Conservation (phyloP, 1,140 invertebrate genomes). For the Drosophila tristis region DNA sequence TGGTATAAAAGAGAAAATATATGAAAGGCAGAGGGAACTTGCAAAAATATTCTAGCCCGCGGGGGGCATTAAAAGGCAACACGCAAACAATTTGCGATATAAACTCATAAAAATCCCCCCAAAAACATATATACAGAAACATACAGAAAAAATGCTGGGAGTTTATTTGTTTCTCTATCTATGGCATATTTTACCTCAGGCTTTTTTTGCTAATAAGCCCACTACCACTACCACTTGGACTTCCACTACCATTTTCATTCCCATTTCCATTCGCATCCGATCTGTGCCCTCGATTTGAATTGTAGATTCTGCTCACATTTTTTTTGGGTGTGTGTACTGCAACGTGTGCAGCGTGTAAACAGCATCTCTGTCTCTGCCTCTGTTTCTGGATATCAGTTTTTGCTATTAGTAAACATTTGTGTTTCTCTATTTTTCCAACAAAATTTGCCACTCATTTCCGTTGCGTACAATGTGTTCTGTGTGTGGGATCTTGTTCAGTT, state of each 20-base stretch:
- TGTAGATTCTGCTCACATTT: slow-evolving; percentile 58
- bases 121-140: slow-evolving; percentile 27
- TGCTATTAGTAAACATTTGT: slow-evolving; percentile 72
- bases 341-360: slow-evolving; percentile 68
- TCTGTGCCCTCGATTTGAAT: slow-evolving; percentile 59
- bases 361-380: background rate
- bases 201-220: slow-evolving; percentile 39
- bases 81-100: slow-evolving; percentile 71
- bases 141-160: slow-evolving; percentile 21
- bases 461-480: slow-evolving; percentile 12
- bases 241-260: background rate
- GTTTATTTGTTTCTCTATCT: slow-evolving; percentile 37
- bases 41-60: slow-evolving; percentile 59
- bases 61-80: slow-evolving; percentile 62
- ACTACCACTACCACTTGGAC: background rate
- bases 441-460: slow-evolving; percentile 69
- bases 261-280: slow-evolving; percentile 22
- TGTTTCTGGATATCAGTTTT: slow-evolving; percentile 56
- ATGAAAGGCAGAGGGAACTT: slow-evolving; percentile 21
- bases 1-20: slow-evolving; percentile 22
- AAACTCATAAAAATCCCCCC: slow-evolving; percentile 62
- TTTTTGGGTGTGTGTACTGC: slow-evolving; percentile 28
- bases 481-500: slow-evolving; percentile 34
- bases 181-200: slow-evolving; percentile 42
- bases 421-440: slow-evolving; percentile 55